Percentiles rank a stretch among this genome's conserved stretches.
phyloP scores from a whole-genome alignment of 2,113 vertebrate species.

The Ciconia maguari region DNA sequence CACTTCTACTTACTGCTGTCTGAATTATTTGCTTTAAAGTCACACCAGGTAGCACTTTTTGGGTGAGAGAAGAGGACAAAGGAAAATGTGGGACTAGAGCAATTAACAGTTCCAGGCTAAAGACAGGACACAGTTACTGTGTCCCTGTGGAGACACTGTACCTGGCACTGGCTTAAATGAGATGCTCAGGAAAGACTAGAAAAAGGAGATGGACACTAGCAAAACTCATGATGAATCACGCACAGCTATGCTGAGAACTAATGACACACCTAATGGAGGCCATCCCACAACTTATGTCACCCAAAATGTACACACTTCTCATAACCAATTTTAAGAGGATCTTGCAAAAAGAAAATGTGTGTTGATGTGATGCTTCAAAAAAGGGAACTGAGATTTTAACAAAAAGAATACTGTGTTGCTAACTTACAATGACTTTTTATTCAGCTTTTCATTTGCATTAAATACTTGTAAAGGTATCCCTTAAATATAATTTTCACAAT shows the following conservation, averaged over 20 bases:
- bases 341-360: neutral
- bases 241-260: neutral
- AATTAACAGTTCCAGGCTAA: neutral
- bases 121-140: neutral
- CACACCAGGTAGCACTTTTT: neutral
- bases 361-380: neutral
- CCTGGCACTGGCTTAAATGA: neutral
- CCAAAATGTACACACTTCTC: neutral
- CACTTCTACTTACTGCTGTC: neutral
- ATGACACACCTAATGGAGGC: neutral
- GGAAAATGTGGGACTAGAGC: neutral
- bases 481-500: neutral
- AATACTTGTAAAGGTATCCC: neutral
- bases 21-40: neutral
- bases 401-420: neutral
- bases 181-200: neutral
- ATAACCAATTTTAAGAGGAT: neutral
- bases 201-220: neutral
- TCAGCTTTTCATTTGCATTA: neutral
- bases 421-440: neutral
- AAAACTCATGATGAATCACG: neutral
- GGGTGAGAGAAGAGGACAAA: neutral
- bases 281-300: neutral
- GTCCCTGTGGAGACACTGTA: neutral
- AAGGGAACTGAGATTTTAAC: neutral